Percentiles rank a stretch among this genome's conserved stretches.
Evolutionary conservation across 2,797 vertebrate species (phyloP).

Genomic region (Pangasius sanitwongsei): DNA sequence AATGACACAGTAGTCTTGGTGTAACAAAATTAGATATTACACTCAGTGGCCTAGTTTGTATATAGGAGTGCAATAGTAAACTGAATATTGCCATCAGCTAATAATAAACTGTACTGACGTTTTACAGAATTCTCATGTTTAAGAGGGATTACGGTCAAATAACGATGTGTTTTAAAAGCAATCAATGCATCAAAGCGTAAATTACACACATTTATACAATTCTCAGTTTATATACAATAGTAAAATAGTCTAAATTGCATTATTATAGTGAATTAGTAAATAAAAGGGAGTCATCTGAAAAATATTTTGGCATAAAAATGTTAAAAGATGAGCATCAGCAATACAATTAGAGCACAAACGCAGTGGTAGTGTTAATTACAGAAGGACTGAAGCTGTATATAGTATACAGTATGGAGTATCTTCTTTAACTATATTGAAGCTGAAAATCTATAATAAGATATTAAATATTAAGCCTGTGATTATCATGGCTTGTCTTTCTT

Average conservation of each 20-base stretch:
- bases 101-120: not conserved
- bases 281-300: not conserved
- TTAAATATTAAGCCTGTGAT: not conserved
- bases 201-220: not conserved
- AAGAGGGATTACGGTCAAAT: not conserved
- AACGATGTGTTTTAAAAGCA: not conserved
- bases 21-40: not conserved
- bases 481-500: conserved; percentile 18
- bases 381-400: not conserved
- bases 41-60: not conserved
- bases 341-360: not conserved
- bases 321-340: not conserved
- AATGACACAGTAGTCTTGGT: not conserved
- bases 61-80: not conserved
- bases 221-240: not conserved
- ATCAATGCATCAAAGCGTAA: not conserved
- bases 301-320: not conserved
- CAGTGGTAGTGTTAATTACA: not conserved
- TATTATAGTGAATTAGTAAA: not conserved
- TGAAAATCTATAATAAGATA: not conserved
- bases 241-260: not conserved
- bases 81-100: not conserved
- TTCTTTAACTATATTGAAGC: too few species aligned
- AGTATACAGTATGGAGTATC: too few species aligned
- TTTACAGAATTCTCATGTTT: not conserved